Percentiles rank a stretch among this genome's conserved stretches.
phyloP scores from a whole-genome alignment of 2,888 invertebrate genomes.

The Tanypteryx hageni region DNA sequence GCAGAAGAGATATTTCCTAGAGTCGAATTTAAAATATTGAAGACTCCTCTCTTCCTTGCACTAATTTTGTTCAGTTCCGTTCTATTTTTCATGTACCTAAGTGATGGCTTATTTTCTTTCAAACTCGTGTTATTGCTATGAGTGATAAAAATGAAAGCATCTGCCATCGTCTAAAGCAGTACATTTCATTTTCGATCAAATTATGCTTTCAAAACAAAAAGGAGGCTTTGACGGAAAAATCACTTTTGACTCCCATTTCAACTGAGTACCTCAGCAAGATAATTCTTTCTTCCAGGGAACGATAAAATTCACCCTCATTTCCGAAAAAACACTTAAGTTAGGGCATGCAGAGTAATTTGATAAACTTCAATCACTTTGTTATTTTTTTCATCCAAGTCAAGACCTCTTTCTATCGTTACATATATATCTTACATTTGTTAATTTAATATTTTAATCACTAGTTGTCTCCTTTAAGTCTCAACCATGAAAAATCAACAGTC shows the following conservation, averaged over 20 bases:
- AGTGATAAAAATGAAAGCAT: conserved; percentile 55
- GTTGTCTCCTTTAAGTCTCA: conserved; percentile 43
- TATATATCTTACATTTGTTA: conserved; percentile 48
- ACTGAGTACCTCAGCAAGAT: conserved; percentile 42
- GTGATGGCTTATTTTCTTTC: conserved; percentile 32
- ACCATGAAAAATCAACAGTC: conserved; percentile 60
- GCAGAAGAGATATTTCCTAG: conserved; percentile 43
- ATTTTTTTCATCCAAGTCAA: conserved; percentile 45
- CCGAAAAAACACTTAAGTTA: conserved; percentile 31
- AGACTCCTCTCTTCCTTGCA: conserved; percentile 38
- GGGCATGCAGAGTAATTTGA: conserved; percentile 9
- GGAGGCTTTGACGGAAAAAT: conserved; percentile 46
- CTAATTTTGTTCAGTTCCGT: conserved; percentile 18
- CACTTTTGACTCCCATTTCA: conserved; percentile 28
- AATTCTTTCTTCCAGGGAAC: conserved; percentile 15
- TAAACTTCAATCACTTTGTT: conserved; percentile 32
- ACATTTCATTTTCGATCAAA: conserved; percentile 19
- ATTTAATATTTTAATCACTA: conserved; percentile 56
- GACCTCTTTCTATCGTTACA: conserved; percentile 45
- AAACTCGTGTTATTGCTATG: conserved; percentile 56
- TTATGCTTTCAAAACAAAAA: conserved; percentile 21
- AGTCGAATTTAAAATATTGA: conserved; percentile 46
- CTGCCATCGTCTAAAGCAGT: conserved; percentile 11
- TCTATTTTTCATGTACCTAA: conserved; percentile 1
- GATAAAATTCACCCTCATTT: conserved; percentile 46